Evolutionary conservation across 2,888 invertebrate species (phyloP).

Genomic region (Acrobasis consociella): DNA sequence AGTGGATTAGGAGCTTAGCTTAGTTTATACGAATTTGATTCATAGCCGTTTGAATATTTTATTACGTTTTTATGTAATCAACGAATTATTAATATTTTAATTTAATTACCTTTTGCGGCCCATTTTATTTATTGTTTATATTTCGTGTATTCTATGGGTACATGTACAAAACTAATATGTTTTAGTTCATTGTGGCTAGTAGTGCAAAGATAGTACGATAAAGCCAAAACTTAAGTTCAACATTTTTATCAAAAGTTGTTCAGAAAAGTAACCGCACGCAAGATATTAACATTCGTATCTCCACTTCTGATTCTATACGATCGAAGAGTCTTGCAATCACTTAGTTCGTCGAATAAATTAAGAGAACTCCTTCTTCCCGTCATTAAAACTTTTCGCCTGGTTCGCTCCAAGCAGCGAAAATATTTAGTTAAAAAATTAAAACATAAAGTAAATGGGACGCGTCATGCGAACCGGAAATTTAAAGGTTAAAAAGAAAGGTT

Average conservation of each 20-base stretch:
- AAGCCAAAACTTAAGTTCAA: too few relatives aligned
- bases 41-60: too few relatives aligned
- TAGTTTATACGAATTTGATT: too few relatives aligned
- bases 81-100: too few relatives aligned
- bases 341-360: constrained; percentile 21
- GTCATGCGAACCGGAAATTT: constrained; percentile 8
- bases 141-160: too few relatives aligned
- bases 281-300: not conserved
- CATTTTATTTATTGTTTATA: too few relatives aligned
- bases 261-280: not conserved
- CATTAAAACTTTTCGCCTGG: constrained; percentile 13
- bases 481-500: not conserved
- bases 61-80: too few relatives aligned
- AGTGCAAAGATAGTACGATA: too few relatives aligned
- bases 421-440: not conserved
- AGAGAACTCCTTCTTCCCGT: constrained; percentile 12
- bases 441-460: constrained; percentile 3
- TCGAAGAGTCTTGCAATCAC: constrained; percentile 13
- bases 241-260: not conserved
- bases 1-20: too few relatives aligned
- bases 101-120: too few relatives aligned
- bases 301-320: constrained; percentile 8
- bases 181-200: too few relatives aligned
- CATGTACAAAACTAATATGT: too few relatives aligned
- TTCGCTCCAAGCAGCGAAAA: not conserved